Conservation (phyloP, 92 coral and sea anemone genomes). For the Epizoanthus scotinus region DNA sequence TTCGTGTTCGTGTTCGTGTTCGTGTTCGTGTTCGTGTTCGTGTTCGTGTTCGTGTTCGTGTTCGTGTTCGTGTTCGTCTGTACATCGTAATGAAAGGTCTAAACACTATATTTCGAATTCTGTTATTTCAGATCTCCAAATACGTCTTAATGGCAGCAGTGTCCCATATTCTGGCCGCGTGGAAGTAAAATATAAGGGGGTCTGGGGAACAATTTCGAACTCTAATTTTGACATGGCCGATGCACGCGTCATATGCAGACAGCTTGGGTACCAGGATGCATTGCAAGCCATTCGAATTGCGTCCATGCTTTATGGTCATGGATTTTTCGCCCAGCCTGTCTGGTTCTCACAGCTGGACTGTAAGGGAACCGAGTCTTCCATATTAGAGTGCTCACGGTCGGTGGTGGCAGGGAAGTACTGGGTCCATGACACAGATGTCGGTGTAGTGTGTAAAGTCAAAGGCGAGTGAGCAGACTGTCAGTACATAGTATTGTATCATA, state of each 20-base stretch:
- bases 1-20: too few species aligned
- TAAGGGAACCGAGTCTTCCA: slow-evolving; percentile 17
- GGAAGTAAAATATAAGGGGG: slow-evolving; percentile 28
- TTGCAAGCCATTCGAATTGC: neutral
- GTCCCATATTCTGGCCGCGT: slow-evolving; percentile 37
- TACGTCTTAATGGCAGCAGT: slow-evolving; percentile 23
- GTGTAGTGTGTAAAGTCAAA: slow-evolving; percentile 22
- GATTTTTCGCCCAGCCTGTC: neutral
- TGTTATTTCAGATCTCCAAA: slow-evolving; percentile 5
- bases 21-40: too few species aligned
- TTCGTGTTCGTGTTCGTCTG: too few species aligned
- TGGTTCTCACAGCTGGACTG: slow-evolving; percentile 36
- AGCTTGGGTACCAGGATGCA: slow-evolving; percentile 30
- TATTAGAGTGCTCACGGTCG: slow-evolving; percentile 22
- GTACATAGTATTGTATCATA: too few species aligned
- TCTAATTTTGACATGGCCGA: slow-evolving; percentile 20
- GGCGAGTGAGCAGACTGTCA: too few species aligned
- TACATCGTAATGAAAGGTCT: too few species aligned
- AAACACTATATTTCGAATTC: neutral
- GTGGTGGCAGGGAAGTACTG: slow-evolving; percentile 29
- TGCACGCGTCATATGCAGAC: slow-evolving; percentile 39
- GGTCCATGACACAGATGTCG: slow-evolving; percentile 32
- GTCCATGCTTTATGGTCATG: neutral
- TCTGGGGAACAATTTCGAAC: slow-evolving; percentile 28
- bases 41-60: too few species aligned